phyloP scores from a whole-genome alignment of 2,888 invertebrate species.

The Agapetus fuscipes region DNA sequence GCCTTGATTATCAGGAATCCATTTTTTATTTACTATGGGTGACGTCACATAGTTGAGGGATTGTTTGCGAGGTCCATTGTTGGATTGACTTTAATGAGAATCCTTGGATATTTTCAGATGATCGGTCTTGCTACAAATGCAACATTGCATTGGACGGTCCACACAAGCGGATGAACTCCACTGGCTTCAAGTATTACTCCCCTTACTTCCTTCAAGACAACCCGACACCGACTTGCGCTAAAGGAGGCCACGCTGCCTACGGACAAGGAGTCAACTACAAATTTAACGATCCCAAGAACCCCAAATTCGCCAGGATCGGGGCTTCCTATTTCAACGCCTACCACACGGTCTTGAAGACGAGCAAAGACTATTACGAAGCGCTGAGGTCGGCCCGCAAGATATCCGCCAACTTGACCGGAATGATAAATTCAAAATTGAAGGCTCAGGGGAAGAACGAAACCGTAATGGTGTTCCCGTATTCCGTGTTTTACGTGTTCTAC shows the following conservation, averaged over 20 bases:
- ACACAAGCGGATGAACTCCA: slow-evolving; percentile 49
- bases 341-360: slow-evolving; percentile 84
- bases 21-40: no score
- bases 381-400: slow-evolving; percentile 72
- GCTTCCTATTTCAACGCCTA: slow-evolving; percentile 92
- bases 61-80: no score
- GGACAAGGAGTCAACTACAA: slow-evolving; percentile 58
- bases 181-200: slow-evolving; percentile 61
- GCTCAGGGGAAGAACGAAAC: slow-evolving; percentile 35
- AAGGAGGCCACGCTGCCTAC: slow-evolving; percentile 82
- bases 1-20: no score
- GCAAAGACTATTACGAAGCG: slow-evolving; percentile 83
- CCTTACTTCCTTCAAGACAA: slow-evolving; percentile 79
- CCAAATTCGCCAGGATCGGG: slow-evolving; percentile 43
- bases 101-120: slow-evolving; percentile 26
- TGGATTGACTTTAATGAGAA: no score
- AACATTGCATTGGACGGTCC: slow-evolving; percentile 35
- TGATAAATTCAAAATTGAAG: slow-evolving; percentile 52
- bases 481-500: slow-evolving; percentile 96
- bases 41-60: no score
- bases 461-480: slow-evolving; percentile 78
- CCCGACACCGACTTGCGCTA: slow-evolving; percentile 62
- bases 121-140: slow-evolving; percentile 24
- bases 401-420: slow-evolving; percentile 73
- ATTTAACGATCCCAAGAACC: slow-evolving; percentile 28